A percentile compares a stretch with the other conserved stretches of the same genome.
Evolutionary conservation across 2,113 vertebrate species (phyloP).

Genomic region (Gadus chalcogrammus): DNA sequence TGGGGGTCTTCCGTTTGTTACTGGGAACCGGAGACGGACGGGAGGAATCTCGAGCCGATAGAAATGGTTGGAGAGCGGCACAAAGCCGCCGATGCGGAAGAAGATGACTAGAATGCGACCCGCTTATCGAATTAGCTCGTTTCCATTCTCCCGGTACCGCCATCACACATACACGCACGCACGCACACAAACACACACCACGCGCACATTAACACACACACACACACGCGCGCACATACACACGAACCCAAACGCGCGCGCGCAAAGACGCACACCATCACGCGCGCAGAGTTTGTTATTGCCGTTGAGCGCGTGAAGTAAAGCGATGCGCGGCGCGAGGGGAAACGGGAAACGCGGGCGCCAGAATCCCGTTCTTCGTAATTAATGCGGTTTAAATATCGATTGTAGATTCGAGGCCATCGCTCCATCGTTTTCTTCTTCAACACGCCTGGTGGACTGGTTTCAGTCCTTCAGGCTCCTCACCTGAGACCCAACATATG

Average conservation of each 20-base stretch:
- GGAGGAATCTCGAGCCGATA: no score
- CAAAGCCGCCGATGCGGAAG: constrained; percentile 56
- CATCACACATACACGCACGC: background rate
- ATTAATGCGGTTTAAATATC: constrained; percentile 70
- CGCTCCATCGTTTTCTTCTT: constrained; percentile 42
- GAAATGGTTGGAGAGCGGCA: constrained; percentile 38
- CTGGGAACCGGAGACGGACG: no score
- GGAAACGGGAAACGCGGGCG: no score
- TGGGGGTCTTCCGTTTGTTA: no score
- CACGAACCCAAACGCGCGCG: constrained; percentile 8
- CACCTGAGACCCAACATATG: constrained; percentile 29
- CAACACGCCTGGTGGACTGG: constrained; percentile 24
- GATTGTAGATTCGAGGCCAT: constrained; percentile 66
- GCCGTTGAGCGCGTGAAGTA: no score
- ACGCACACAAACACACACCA: no score
- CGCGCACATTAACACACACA: no score
- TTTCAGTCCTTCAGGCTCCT: constrained; percentile 18
- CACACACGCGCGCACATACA: no score
- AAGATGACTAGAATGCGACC: constrained; percentile 59
- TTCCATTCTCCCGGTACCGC: constrained; percentile 6
- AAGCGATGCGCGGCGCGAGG: no score
- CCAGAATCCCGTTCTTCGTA: constrained; percentile 55
- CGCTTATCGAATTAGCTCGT: constrained; percentile 57
- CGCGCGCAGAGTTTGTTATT: background rate
- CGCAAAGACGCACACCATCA: background rate